Conservation (phyloP, 2,113 vertebrate species). For the Scytalopus superciliaris region DNA sequence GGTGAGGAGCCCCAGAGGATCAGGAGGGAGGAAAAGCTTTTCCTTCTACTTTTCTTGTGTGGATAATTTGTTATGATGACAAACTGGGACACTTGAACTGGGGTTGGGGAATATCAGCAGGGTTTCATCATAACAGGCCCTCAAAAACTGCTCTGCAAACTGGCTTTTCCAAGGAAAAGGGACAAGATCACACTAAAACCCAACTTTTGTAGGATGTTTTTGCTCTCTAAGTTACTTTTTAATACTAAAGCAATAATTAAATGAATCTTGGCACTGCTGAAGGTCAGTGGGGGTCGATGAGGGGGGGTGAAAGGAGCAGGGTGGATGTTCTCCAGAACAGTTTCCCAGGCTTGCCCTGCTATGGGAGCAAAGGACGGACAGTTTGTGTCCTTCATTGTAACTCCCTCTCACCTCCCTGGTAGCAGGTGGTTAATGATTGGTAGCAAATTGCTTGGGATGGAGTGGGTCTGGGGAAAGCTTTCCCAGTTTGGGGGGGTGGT, state of each 20-base stretch:
- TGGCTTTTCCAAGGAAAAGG: neutral
- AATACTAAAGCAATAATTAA: neutral
- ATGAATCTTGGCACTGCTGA: fast-evolving
- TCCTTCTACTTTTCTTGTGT: neutral
- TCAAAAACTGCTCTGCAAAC: neutral
- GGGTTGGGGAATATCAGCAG: neutral
- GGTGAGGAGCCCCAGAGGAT: neutral
- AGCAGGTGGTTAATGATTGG: neutral
- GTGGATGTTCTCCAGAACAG: fast-evolving
- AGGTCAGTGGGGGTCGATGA: fast-evolving
- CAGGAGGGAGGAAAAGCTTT: neutral
- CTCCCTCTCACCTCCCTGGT: neutral
- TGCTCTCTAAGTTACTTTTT: neutral
- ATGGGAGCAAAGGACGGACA: neutral
- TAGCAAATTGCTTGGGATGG: neutral
- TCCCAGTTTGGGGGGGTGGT: neutral
- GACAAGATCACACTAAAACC: neutral
- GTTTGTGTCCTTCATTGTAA: neutral
- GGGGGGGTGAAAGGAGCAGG: neutral
- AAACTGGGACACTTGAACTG: fast-evolving
- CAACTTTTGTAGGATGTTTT: neutral
- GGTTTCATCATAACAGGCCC: too few relatives aligned
- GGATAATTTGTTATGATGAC: neutral
- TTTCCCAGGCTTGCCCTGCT: neutral
- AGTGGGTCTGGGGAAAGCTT: neutral